These are phyloP conservation scores for Drosophila pruinosa DNA, from an alignment of 1,140 invertebrate species.

Conservation along the genomic window DNA sequence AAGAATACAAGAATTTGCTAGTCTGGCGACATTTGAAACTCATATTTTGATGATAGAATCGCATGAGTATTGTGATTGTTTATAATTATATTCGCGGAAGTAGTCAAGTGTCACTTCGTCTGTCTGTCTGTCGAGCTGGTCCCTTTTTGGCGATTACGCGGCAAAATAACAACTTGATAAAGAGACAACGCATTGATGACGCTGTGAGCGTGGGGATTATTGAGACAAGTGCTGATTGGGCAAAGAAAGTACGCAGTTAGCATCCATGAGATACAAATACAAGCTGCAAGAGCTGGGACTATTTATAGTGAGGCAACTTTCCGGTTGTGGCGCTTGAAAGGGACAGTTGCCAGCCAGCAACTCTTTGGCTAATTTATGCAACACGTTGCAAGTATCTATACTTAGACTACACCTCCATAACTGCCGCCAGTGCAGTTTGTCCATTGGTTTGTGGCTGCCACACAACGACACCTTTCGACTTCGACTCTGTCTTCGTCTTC, in stretches of 20 bases:
- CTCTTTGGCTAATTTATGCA: constrained; percentile 63
- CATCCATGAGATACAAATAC: neutral
- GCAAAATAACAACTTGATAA: constrained; percentile 56
- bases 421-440: constrained; percentile 12
- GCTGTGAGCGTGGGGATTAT: neutral
- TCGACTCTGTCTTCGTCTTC: too few relatives aligned
- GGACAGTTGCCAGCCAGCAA: constrained; percentile 25
- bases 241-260: constrained; percentile 42
- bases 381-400: constrained; percentile 58
- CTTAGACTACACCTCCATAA: too few relatives aligned
- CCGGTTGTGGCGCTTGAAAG: constrained; percentile 32
- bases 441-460: constrained; percentile 21
- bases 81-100: constrained; percentile 57
- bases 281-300: neutral
- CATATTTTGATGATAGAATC: constrained; percentile 24
- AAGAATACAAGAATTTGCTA: constrained; percentile 47
- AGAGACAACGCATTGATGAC: constrained; percentile 23
- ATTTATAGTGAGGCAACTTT: constrained; percentile 40
- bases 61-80: constrained; percentile 50
- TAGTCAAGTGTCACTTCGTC: constrained; percentile 20
- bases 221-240: constrained; percentile 28
- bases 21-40: constrained; percentile 41
- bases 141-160: constrained; percentile 21
- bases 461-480: constrained; percentile 7
- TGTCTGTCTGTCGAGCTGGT: neutral